Evolutionary conservation across 2,113 vertebrate genomes (phyloP).

Genomic region (Dicrurus megarhynchus): DNA sequence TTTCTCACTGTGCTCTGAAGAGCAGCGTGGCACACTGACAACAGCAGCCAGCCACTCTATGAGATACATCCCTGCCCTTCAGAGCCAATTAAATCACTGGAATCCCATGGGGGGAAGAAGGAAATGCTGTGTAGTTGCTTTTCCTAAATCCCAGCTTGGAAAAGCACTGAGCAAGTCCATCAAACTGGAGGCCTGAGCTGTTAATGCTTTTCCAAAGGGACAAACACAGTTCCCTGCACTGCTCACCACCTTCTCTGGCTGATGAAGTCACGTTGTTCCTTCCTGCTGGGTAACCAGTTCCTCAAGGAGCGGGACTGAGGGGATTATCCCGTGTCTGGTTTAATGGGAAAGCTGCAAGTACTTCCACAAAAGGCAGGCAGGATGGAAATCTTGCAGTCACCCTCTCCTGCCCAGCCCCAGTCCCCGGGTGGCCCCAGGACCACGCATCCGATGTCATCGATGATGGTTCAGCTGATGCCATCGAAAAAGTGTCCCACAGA

Average conservation of each 20-base stretch:
- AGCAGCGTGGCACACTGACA: neutral
- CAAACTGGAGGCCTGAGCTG: neutral
- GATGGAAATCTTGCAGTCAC: neutral
- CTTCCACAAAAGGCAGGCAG: neutral
- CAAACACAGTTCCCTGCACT: neutral
- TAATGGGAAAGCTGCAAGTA: neutral
- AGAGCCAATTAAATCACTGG: slow-evolving; percentile 13
- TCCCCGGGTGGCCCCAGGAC: neutral
- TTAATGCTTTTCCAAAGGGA: neutral
- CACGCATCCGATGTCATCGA: accelerated
- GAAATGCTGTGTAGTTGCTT: neutral
- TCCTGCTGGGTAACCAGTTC: neutral
- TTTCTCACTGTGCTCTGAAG: neutral
- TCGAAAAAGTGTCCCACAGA: neutral
- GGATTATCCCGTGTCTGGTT: neutral
- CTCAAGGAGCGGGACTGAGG: neutral
- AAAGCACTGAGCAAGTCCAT: neutral
- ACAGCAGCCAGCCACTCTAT: neutral
- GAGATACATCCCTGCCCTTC: slow-evolving; percentile 16
- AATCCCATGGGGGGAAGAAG: neutral
- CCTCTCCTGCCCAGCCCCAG: neutral
- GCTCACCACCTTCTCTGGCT: neutral
- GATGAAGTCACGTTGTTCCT: neutral
- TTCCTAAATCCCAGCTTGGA: slow-evolving; percentile 40
- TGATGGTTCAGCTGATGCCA: neutral